phyloP scores from a whole-genome alignment of 1,140 invertebrate genomes.

The Pogonognathellus flavescens region DNA sequence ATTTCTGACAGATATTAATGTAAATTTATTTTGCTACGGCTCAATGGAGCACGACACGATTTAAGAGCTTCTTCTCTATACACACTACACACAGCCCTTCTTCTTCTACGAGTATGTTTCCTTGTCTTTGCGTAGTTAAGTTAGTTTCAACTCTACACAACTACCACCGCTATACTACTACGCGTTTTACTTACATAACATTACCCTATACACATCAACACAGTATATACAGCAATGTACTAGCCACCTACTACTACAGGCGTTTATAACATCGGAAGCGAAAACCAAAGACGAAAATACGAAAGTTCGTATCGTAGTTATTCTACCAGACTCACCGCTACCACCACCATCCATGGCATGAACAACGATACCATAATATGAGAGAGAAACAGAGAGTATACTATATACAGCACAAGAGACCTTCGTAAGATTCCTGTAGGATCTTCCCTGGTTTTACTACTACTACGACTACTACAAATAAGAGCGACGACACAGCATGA shows the following conservation, averaged over 20 bases:
- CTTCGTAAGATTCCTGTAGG: too few species aligned
- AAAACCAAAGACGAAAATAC: conserved; percentile 32
- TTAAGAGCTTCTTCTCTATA: conserved; percentile 55
- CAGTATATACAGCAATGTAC: background rate
- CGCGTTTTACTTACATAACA: too few species aligned
- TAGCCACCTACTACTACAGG: background rate
- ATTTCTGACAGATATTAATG: conserved; percentile 65
- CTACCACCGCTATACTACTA: too few species aligned
- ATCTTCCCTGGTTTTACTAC: too few species aligned
- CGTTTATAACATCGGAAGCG: background rate
- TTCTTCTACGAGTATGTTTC: background rate
- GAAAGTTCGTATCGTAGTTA: conserved; percentile 28
- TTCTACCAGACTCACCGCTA: background rate
- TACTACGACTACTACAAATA: background rate
- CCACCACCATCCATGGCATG: background rate
- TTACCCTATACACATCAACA: background rate
- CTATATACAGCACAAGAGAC: too few species aligned
- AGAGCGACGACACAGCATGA: background rate
- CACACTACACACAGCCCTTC: conserved; percentile 5
- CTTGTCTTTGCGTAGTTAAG: background rate
- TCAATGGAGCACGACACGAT: conserved; percentile 65
- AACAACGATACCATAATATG: too few species aligned
- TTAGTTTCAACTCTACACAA: background rate
- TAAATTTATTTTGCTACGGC: conserved; percentile 63
- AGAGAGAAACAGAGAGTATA: too few species aligned